phyloP scores from a whole-genome alignment of 92 coral and sea anemone species.

The Chrysogorgia sp. region DNA sequence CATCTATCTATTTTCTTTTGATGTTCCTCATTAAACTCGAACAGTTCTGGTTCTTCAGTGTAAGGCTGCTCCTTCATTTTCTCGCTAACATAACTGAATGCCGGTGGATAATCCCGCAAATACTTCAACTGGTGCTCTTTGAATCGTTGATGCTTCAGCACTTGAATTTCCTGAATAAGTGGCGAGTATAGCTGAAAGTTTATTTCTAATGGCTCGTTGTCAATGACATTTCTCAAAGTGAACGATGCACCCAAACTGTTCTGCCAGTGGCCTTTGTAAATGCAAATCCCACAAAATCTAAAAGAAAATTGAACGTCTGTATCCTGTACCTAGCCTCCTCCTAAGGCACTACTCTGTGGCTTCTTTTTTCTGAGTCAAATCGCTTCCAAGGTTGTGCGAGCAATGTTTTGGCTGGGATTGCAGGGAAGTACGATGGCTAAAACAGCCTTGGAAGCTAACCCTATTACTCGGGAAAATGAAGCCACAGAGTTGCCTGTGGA shows the following conservation, averaged over 20 bases:
- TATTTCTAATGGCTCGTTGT: constrained; percentile 92
- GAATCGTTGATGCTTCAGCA: constrained; percentile 79
- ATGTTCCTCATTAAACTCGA: constrained; percentile 81
- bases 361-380: too few relatives aligned
- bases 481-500: too few relatives aligned
- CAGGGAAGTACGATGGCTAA: too few relatives aligned
- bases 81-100: constrained; percentile 84
- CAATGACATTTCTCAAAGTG: constrained; percentile 91
- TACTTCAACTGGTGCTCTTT: constrained; percentile 78
- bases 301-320: too few relatives aligned
- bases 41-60: constrained; percentile 72
- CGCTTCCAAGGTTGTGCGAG: too few relatives aligned
- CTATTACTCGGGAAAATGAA: too few relatives aligned
- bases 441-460: neutral
- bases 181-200: constrained; percentile 97
- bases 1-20: constrained; percentile 77
- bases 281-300: constrained; percentile 96
- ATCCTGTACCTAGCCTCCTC: too few relatives aligned
- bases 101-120: constrained; percentile 94
- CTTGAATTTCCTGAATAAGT: constrained; percentile 86
- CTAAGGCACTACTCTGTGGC: too few relatives aligned
- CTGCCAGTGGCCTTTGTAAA: constrained; percentile 95
- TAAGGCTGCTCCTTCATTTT: constrained; percentile 87
- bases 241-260: constrained; percentile 92
- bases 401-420: too few relatives aligned